A percentile compares a stretch with the other conserved stretches of the same genome.
phyloP scores from a whole-genome alignment of 1,140 invertebrate genomes.

The Cherax quadricarinatus region DNA sequence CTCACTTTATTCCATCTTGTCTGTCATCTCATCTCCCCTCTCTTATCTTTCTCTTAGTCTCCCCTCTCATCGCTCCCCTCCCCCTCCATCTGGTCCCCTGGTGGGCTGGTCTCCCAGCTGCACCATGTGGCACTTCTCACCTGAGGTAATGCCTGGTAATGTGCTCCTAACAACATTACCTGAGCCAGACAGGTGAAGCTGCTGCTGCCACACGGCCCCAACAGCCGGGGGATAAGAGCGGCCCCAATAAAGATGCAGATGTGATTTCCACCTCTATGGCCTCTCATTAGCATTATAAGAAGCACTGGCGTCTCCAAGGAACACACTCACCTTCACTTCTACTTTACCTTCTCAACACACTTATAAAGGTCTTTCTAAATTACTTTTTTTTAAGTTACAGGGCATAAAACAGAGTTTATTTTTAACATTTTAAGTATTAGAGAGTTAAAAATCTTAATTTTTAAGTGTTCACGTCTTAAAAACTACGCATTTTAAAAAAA shows the following conservation, averaged over 20 bases:
- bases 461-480: too few species aligned
- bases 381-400: too few species aligned
- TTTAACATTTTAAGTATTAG: too few species aligned
- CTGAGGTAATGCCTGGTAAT: constrained; percentile 50
- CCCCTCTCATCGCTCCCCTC: too few species aligned
- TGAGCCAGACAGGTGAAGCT: background rate
- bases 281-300: background rate
- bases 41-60: background rate
- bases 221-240: background rate
- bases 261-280: constrained; percentile 4
- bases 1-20: background rate
- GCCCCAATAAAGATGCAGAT: constrained; percentile 5
- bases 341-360: too few species aligned
- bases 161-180: constrained; percentile 41
- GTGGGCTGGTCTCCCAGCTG: background rate
- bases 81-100: background rate
- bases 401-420: too few species aligned
- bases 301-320: background rate
- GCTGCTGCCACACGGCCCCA: background rate
- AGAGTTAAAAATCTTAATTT: too few species aligned
- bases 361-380: too few species aligned
- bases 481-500: too few species aligned
- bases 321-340: background rate
- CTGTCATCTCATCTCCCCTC: background rate
- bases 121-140: constrained; percentile 29